phyloP scores from a whole-genome alignment of 2,797 vertebrate genomes.

The Natrix natrix region DNA sequence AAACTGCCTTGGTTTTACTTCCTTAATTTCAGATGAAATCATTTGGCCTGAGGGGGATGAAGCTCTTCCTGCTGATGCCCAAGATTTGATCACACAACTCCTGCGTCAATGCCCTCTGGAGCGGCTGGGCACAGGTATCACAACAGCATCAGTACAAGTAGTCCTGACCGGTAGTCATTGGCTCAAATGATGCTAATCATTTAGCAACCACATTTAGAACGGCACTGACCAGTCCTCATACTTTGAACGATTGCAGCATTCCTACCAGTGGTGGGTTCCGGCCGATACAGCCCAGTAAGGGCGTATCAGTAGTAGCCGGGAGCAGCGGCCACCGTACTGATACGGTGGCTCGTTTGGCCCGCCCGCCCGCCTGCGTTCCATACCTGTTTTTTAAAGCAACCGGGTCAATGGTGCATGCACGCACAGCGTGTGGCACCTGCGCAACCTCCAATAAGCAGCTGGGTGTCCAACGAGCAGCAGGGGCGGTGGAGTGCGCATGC shows the following conservation, averaged over 20 bases:
- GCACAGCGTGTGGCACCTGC: too few relatives aligned
- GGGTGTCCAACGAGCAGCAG: too few relatives aligned
- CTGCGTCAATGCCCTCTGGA: constrained; percentile 90
- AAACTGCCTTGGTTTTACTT: not conserved
- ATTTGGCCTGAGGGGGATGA: constrained; percentile 95
- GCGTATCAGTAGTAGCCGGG: too few relatives aligned
- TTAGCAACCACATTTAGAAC: not conserved
- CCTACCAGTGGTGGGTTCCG: not conserved
- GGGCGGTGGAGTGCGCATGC: too few relatives aligned
- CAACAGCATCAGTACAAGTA: rapidly evolving
- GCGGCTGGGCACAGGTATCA: constrained; percentile 87
- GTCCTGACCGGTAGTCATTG: not conserved
- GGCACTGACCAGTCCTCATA: not conserved
- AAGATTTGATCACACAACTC: constrained; percentile 87
- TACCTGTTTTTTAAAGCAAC: too few relatives aligned
- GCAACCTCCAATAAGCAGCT: too few relatives aligned
- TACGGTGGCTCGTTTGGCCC: too few relatives aligned
- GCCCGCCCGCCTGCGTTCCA: too few relatives aligned
- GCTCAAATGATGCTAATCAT: not conserved
- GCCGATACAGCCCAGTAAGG: too few relatives aligned
- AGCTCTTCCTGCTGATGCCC: constrained; percentile 84
- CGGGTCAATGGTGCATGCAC: too few relatives aligned
- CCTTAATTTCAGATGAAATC: constrained; percentile 82
- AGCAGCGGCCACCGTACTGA: too few relatives aligned
- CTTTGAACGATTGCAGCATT: not conserved